Conservation (phyloP, 35 echinoderm and acorn worm genomes). For the Strongylocentrotus purpuratus region DNA sequence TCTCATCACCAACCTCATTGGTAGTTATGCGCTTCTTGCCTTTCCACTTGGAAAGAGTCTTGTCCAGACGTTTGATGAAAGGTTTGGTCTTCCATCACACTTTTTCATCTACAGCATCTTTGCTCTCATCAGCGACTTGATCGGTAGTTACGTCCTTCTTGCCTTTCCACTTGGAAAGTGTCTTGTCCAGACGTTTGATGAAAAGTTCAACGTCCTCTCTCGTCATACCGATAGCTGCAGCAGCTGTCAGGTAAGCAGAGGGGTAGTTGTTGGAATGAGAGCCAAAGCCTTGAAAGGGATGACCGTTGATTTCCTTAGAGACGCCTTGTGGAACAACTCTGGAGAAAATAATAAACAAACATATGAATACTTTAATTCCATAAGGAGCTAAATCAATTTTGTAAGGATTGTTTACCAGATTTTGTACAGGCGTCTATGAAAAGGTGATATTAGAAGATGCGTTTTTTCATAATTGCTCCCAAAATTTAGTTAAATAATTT, state of each 20-base stretch:
- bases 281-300: slow-evolving; percentile 74
- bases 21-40: no score
- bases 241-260: slow-evolving; percentile 88
- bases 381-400: no score
- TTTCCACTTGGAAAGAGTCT: no score
- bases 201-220: slow-evolving; percentile 87
- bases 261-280: slow-evolving; percentile 81
- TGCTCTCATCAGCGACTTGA: background rate
- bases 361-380: no score
- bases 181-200: slow-evolving; percentile 87
- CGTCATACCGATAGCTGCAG: slow-evolving; percentile 95
- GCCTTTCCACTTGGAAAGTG: slow-evolving; percentile 66
- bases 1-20: no score
- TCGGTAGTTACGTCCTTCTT: slow-evolving; percentile 8
- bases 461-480: no score
- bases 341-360: slow-evolving; percentile 21
- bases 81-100: slow-evolving; percentile 28
- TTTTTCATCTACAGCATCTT: background rate
- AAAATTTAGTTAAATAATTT: no score
- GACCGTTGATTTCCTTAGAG: slow-evolving; percentile 74
- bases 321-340: slow-evolving; percentile 84
- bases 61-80: slow-evolving; percentile 76
- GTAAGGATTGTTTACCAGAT: no score
- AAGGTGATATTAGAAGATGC: no score
- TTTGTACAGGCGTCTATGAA: no score